Conservation (phyloP, 2,888 invertebrate genomes). For the Hypsopygia costalis region DNA sequence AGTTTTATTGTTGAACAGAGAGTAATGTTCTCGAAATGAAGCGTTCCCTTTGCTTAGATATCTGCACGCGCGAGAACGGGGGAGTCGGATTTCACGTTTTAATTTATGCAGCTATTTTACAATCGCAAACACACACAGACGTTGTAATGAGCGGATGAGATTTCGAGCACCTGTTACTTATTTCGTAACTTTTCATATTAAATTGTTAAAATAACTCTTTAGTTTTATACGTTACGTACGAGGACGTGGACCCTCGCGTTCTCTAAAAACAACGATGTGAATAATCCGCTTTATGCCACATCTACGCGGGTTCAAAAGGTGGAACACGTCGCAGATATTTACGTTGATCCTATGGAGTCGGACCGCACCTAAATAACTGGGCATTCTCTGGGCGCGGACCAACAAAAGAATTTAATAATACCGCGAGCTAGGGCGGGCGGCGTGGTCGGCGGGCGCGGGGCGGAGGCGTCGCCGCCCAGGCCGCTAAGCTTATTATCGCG, state of each 20-base stretch:
- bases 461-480: constrained; percentile 40
- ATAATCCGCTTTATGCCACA: constrained; percentile 52
- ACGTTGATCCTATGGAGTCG: constrained; percentile 59
- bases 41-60: constrained; percentile 51
- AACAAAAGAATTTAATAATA: constrained; percentile 78
- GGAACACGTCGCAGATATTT: constrained; percentile 48
- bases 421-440: constrained; percentile 47
- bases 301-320: constrained; percentile 56
- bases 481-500: constrained; percentile 73
- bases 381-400: constrained; percentile 50
- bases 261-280: constrained; percentile 37
- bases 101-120: constrained; percentile 60
- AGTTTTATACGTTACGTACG: constrained; percentile 13
- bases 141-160: constrained; percentile 31
- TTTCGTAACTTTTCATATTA: constrained; percentile 39
- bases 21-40: constrained; percentile 67
- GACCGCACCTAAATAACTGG: constrained; percentile 62
- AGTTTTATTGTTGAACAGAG: constrained; percentile 75
- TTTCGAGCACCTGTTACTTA: constrained; percentile 53
- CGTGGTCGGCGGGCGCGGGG: constrained; percentile 32
- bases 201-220: constrained; percentile 40
- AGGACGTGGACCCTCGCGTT: constrained; percentile 17
- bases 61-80: constrained; percentile 44
- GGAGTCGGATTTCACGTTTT: constrained; percentile 51
- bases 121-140: constrained; percentile 38